These are phyloP conservation scores for Redunca redunca DNA, from an alignment of 2,113 vertebrate genomes.

Conservation along the genomic window DNA sequence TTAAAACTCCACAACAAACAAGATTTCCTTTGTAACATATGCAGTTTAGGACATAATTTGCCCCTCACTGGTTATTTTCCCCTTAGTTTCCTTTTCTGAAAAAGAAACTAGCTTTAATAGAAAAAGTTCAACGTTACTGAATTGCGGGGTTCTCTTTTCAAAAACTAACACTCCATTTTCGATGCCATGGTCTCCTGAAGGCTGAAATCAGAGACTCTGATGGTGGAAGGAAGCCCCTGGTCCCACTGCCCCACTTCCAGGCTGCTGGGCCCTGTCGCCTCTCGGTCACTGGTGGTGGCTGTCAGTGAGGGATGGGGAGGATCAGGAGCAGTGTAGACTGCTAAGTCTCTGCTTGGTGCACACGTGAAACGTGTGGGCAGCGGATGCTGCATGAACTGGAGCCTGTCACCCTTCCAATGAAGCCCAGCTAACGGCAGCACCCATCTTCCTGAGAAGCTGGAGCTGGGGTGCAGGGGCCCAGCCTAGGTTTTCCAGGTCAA, in stretches of 20 bases:
- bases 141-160: not conserved
- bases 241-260: not conserved
- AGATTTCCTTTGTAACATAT: not conserved
- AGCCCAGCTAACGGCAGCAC: not conserved
- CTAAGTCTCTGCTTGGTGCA: not conserved
- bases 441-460: not conserved
- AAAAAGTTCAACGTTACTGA: not conserved
- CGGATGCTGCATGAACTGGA: rapidly evolving
- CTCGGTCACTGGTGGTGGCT: not conserved
- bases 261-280: too few species aligned
- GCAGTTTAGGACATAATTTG: not conserved
- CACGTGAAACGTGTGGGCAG: rapidly evolving
- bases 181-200: not conserved
- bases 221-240: not conserved
- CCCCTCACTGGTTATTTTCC: not conserved
- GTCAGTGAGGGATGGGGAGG: not conserved
- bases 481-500: constrained; percentile 18
- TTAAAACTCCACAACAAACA: not conserved
- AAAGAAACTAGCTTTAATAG: not conserved
- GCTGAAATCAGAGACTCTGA: not conserved
- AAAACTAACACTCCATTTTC: not conserved
- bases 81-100: not conserved
- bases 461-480: constrained; percentile 5
- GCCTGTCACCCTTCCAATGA: not conserved
- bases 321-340: not conserved